Base-by-base conservation (phyloP, 2,797 vertebrate species). In the Pipistrellus pipistrellus region DNA sequence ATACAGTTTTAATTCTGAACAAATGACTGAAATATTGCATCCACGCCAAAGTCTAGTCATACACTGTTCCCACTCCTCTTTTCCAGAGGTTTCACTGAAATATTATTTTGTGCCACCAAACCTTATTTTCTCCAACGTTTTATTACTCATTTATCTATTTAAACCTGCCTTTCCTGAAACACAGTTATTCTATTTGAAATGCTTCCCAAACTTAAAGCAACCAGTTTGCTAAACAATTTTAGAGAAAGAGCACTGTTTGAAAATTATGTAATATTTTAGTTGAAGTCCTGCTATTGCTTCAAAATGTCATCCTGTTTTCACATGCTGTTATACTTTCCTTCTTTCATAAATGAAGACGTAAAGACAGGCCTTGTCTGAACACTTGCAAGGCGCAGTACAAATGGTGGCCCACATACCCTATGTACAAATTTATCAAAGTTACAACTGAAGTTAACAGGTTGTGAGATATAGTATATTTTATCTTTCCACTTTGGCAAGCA, bases 341-440 rank as follows among this genome's bases (percentile, higher is more conserved):
- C 75, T 89, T 92, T 90, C 66, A 91, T 57, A 94, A 88, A 82
- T 71, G 88, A 91, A 89, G 44, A 23, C n/a, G 41, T 88, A 44
- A 85, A 88, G 53, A 30, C 48, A 94, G 44, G 10, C 73, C 15
- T 4, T 80, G 38, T 20, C 53, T 62, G 85, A 57, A 48, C 38
- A 53, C 41, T 88, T 53, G 35, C 44, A 80, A 48, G 14, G 14
- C 73, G 86, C 57, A 18, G 30, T 51, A 71, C 20, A 78, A 93
- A 89, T 51, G 57, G 21, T 14, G n/a, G 23, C 87, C 95, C 89
- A 93, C 69, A 91, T 80, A 78, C 51, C 92, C 51, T 86, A 86
- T 88, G 86, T 75, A 23, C 80, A 80, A 91, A 84, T 62, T 85
- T 62, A 87, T 75, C 75, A 68, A 82, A 88, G 18, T 86, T 92